Evolutionary conservation across 2,797 vertebrate species (phyloP), one percentile per base, ranked within the genome.

Genomic region (Lepus oiostolus): DNA sequence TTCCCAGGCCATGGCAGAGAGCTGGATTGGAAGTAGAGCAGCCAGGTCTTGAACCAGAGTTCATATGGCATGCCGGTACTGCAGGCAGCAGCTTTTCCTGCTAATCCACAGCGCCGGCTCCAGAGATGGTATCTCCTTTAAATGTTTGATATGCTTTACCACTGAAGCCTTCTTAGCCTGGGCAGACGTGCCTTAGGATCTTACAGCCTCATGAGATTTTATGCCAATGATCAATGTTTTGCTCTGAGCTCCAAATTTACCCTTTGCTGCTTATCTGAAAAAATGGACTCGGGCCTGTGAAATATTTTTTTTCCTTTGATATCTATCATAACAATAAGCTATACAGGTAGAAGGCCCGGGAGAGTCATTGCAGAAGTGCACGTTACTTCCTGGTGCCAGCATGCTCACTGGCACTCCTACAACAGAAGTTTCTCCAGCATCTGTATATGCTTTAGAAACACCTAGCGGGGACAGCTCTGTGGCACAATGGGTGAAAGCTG

Each of bases 231-330:
- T 60, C 42, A 84, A 24, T n/a, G n/a, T 80, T 77, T 28, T 89
- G 38, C 62, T 67, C 47, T 80, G 8, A 82, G 6, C 11, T 90
- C 85, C 67, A 91, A 92, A 88, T 4, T 94, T 62, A 85, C 26
- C 22, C 30, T 84, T 90, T 19, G 52, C 10, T 62, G 68, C 13
- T 35, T 86, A 47, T 93, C 74, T 91, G 50, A 86, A 30, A 93
- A 91, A 81, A 88, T 58, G 7, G 60, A 87, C 84, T 60, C 85
- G n/a, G 52, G n/a, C 13, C 67, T 80, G 87, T 71, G 81, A 90
- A 52, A 47, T 28, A 42, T 60, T 62, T 52, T 77, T 92, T 28
- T 95, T 76, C 54, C 86, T 93, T 83, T 93, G 65, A 17, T 80
- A 35, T 92, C 19, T 81, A 32, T 60, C 62, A 72, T 21, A 67